phyloP scores from a whole-genome alignment of 2,888 invertebrate genomes.

The Rhagium mordax region DNA sequence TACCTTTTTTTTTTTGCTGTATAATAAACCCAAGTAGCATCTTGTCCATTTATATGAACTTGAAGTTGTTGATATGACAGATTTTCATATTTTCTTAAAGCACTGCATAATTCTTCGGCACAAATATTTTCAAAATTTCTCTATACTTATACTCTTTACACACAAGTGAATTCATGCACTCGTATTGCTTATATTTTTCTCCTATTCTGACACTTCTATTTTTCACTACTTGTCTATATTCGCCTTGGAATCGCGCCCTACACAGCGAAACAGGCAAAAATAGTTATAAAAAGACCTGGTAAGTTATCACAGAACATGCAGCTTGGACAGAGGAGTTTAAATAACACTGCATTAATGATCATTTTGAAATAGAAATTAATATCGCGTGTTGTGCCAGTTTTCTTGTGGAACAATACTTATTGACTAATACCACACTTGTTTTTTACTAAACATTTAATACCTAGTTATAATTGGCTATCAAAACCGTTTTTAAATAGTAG shows the following conservation, averaged over 20 bases:
- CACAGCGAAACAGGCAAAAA: constrained; percentile 72
- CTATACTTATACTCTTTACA: constrained; percentile 49
- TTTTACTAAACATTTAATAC: constrained; percentile 36
- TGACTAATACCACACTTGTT: constrained; percentile 49
- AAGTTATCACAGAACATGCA: constrained; percentile 71
- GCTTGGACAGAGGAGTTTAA: constrained; percentile 68
- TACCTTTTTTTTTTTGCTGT: constrained; percentile 47
- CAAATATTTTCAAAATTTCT: constrained; percentile 48
- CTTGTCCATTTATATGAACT: constrained; percentile 54
- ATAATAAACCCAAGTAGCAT: constrained; percentile 68
- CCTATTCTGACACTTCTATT: constrained; percentile 72
- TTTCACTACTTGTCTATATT: constrained; percentile 72
- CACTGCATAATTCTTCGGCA: constrained; percentile 68
- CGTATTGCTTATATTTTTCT: constrained; percentile 70
- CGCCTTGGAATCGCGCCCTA: constrained; percentile 71
- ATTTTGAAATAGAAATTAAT: constrained; percentile 46
- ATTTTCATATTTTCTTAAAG: constrained; percentile 56
- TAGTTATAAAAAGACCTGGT: constrained; percentile 71
- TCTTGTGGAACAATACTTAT: constrained; percentile 61
- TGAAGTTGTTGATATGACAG: constrained; percentile 50
- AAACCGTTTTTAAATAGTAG: constrained; percentile 14
- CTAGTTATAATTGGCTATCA: constrained; percentile 4
- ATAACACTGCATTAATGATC: constrained; percentile 56
- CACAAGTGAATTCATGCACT: constrained; percentile 67
- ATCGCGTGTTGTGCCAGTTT: constrained; percentile 54